Conservation (phyloP, 2,888 invertebrate species). For the Cheilosia vernalis region DNA sequence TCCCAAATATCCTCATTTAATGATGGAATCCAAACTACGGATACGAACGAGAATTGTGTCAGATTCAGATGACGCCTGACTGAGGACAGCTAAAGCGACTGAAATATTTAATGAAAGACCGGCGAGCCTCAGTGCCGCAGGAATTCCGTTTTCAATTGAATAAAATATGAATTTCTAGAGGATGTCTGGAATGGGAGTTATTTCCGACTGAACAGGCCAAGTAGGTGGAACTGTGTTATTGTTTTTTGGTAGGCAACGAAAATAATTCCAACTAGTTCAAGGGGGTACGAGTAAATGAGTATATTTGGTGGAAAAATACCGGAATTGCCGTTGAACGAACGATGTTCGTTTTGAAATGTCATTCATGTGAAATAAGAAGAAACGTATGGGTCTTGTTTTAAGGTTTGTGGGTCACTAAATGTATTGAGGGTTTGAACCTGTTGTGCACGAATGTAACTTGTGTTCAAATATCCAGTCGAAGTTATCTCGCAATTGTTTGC, state of each 20-base stretch:
- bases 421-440: not conserved
- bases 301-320: not conserved
- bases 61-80: slow-evolving; percentile 58
- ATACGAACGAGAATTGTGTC: slow-evolving; percentile 50
- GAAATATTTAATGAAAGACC: slow-evolving; percentile 50
- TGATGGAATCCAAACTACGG: not conserved
- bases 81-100: slow-evolving; percentile 1
- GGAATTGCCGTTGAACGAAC: not conserved
- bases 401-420: not conserved
- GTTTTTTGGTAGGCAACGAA: slow-evolving; percentile 29
- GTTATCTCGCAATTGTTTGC: too few relatives aligned
- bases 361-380: not conserved
- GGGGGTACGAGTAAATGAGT: slow-evolving; percentile 5
- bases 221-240: not conserved
- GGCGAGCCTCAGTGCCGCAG: slow-evolving; percentile 20
- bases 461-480: too few relatives aligned
- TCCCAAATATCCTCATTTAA: not conserved
- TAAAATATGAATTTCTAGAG: slow-evolving; percentile 36
- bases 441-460: not conserved
- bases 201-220: not conserved
- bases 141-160: slow-evolving; percentile 23
- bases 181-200: slow-evolving; percentile 11
- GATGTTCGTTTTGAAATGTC: not conserved
- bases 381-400: not conserved
- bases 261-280: slow-evolving; percentile 6